Percentiles rank a stretch among this genome's conserved stretches.
phyloP scores from a whole-genome alignment of 2,113 vertebrate genomes.

The Madoqua kirkii region DNA sequence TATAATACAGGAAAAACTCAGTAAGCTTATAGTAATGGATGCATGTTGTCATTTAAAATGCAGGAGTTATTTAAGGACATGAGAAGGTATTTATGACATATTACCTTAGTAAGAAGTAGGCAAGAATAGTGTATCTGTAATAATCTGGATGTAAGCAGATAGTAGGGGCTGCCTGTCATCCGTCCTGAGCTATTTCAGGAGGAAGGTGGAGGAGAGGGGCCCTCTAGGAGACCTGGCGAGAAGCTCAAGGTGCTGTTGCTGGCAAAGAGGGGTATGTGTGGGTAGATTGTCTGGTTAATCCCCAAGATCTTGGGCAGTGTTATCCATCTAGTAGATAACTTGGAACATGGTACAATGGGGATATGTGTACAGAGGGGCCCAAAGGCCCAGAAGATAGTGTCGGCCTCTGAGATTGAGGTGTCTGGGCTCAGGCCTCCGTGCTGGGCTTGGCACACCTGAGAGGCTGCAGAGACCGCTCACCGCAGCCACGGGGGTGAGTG shows the following conservation, averaged over 20 bases:
- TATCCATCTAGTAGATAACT: no score
- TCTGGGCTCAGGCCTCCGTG: rapidly evolving
- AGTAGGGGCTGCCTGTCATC: no score
- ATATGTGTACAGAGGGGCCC: background rate
- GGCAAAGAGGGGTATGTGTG: rapidly evolving
- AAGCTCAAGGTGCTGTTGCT: no score
- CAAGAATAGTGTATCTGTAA: background rate
- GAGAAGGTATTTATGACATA: background rate
- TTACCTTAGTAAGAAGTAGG: background rate
- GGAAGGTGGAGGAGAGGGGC: background rate
- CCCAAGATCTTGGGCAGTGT: background rate
- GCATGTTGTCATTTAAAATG: background rate
- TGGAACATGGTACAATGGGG: background rate
- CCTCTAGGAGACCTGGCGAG: background rate
- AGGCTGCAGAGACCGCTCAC: background rate
- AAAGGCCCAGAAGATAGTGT: background rate
- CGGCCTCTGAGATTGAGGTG: rapidly evolving
- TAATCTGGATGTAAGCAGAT: background rate
- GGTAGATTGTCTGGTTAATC: background rate
- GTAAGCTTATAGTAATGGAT: background rate
- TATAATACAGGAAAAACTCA: background rate
- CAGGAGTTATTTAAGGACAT: background rate
- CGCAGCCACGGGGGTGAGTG: rapidly evolving
- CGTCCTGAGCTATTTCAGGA: background rate
- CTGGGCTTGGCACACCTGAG: rapidly evolving